Base-by-base conservation (phyloP, 2,113 vertebrate genomes). In the Coptodon bakossiorum region DNA sequence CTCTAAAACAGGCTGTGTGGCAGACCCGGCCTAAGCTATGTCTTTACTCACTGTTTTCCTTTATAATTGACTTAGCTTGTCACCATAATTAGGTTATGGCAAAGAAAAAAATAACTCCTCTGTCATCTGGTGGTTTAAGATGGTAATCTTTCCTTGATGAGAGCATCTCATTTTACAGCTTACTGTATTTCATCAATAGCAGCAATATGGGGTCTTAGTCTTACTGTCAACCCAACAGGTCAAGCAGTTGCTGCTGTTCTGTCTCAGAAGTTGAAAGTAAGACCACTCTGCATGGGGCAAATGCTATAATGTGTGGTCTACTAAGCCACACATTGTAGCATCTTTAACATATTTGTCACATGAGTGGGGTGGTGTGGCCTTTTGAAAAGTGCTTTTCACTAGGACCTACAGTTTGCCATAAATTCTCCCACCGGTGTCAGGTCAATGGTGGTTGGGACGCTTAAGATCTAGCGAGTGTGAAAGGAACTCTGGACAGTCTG, bases 1-100 rank as follows among this genome's bases (percentile, higher is more conserved):
- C 66, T 82, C 80, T 40, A 76, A 86, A 93, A 91, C 57, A 59
- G 86, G 88, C 80, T 81, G 87, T 91, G 45, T 89, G 82, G 45
- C 79, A 83, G 80, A 92, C 24, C 56, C 2, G 9, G 73, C 43
- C 82, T 85, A 79, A 84, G 56, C 83, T 85, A n/a, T 85, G 83
- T 59, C 83, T 92, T 66, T 63, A 80, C 82, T 86, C 63, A 19
- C 14, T 88, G 71, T 88, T 91, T 90, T 83, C 80, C 66, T 86
- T 89, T 59, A 61, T 90, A 94, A 90, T 94, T 83, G 36, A 83
- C 85, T 91, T 85, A 86, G 76, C 61, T 76, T 89, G 56, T 83
- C 71, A 48, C 80, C 9, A 43, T 90, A 91, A 93, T 93, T 91
- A 66, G 78, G 82, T 91, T 91, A 88, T 84, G 61, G 81, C 6